phyloP scores from a whole-genome alignment of 2,888 invertebrate species.

The Spisula solida region DNA sequence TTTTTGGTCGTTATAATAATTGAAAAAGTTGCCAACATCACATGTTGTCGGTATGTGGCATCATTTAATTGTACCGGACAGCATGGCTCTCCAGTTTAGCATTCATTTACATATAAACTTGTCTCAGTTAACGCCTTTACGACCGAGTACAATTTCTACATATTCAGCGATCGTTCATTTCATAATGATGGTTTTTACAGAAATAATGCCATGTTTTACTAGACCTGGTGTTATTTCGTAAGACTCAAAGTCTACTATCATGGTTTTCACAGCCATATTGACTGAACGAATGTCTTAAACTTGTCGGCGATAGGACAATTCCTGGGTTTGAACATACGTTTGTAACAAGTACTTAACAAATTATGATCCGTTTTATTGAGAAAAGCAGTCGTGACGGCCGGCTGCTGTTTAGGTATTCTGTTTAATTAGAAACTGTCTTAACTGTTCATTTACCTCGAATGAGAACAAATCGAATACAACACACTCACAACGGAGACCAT shows the following conservation, averaged over 20 bases:
- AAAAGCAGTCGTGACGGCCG: background rate
- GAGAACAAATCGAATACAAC: background rate
- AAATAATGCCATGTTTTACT: background rate
- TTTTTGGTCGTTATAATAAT: background rate
- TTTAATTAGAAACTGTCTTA: background rate
- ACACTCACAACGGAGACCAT: background rate
- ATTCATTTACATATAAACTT: background rate
- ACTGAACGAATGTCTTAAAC: background rate
- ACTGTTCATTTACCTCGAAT: background rate
- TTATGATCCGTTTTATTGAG: background rate
- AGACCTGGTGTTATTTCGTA: background rate
- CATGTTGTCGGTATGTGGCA: background rate
- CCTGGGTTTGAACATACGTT: background rate
- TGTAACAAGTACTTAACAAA: constrained; percentile 4
- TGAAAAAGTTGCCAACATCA: constrained; percentile 10
- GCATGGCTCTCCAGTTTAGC: background rate
- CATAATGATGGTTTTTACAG: constrained; percentile 17
- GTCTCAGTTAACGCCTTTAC: background rate
- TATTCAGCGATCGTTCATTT: background rate
- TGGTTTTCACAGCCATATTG: background rate
- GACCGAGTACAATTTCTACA: constrained; percentile 14
- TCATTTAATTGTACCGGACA: constrained; percentile 13
- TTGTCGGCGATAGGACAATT: background rate
- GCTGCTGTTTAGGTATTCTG: background rate
- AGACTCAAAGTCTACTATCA: background rate